Evolutionary conservation across 1,140 invertebrate genomes (phyloP).

Genomic region (Ericerus pela): DNA sequence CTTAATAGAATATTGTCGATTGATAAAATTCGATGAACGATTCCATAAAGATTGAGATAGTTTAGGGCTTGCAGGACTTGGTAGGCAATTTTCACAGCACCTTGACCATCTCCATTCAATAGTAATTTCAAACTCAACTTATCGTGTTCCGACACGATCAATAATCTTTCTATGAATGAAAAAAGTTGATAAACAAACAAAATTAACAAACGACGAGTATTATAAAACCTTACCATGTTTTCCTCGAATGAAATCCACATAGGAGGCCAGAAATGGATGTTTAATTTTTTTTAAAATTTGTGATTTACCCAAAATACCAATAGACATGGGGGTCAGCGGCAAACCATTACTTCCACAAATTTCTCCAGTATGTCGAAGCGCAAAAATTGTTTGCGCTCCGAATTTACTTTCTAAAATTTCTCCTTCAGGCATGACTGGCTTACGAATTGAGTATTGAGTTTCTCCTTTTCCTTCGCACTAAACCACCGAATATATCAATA

Average conservation of each 20-base stretch:
- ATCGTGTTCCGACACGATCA: neutral
- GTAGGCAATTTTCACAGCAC: constrained; percentile 18
- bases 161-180: neutral
- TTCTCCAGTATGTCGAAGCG: constrained; percentile 74
- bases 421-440: too few species aligned
- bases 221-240: constrained; percentile 64
- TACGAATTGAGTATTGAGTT: too few species aligned
- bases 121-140: neutral
- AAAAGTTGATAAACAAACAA: neutral
- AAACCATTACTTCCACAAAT: constrained; percentile 89
- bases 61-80: constrained; percentile 58
- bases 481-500: too few species aligned
- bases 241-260: constrained; percentile 78
- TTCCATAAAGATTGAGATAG: constrained; percentile 53
- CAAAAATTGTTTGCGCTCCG: constrained; percentile 79
- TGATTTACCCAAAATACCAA: constrained; percentile 78
- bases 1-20: constrained; percentile 73
- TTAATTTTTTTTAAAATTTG: constrained; percentile 64
- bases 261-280: constrained; percentile 69
- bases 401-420: constrained; percentile 38
- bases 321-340: constrained; percentile 88
- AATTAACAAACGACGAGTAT: constrained; percentile 2
- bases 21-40: constrained; percentile 65
- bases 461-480: too few species aligned
- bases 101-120: neutral